Base-by-base conservation (phyloP, 2,888 invertebrate species). In the Ypsolopha sequella region DNA sequence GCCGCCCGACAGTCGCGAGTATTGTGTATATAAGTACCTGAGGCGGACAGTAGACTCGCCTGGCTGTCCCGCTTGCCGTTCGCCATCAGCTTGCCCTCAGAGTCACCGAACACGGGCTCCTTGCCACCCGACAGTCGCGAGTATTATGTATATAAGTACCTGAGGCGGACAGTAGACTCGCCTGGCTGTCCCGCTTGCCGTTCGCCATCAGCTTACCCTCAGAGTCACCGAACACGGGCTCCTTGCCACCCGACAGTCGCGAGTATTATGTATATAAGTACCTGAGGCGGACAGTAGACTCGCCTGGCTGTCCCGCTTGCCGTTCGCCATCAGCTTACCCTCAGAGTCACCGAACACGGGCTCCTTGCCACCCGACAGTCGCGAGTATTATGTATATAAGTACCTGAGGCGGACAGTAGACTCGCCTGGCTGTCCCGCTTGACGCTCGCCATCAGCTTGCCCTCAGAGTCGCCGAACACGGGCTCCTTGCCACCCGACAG, bases 391-490 rank as follows among this genome's bases (percentile, higher is more conserved):
- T 81, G 60, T 0, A 52, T n/a, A 11, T 41, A 11, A 6, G 11
- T 2, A 47, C 47, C 36, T 35, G 47, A 36, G 0, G 47, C 62
- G 0, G 78, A 73, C 0, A 79, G 62, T 1, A 81, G 60, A 44
- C 77, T 80, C 51, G 77, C 73, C 56, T 78, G 78, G 53, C 79
- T 80, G 33, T 73, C 79, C 0, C 81, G 55, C 10, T 70, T 74
- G 0, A 61, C 68, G 53, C 73, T 70, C 57, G 72, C 76, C 60
- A 74, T 56, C 54, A 79, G 60, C 10, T 69, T 68, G 0, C 70
- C 75, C 0, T 78, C 77, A 0, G 64, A 58, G 33, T 73, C 75
- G 0, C 76, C 68, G 48, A 65, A 58, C n/a, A 74, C 63, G 1
- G 66, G 55, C 41, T 82, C 82, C 13, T 73, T 76, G 36, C 85